Percentiles rank a stretch among this genome's conserved stretches.
These are phyloP conservation scores for Octodon degus DNA, from an alignment of 2,113 vertebrate species.

Conservation along the genomic window DNA sequence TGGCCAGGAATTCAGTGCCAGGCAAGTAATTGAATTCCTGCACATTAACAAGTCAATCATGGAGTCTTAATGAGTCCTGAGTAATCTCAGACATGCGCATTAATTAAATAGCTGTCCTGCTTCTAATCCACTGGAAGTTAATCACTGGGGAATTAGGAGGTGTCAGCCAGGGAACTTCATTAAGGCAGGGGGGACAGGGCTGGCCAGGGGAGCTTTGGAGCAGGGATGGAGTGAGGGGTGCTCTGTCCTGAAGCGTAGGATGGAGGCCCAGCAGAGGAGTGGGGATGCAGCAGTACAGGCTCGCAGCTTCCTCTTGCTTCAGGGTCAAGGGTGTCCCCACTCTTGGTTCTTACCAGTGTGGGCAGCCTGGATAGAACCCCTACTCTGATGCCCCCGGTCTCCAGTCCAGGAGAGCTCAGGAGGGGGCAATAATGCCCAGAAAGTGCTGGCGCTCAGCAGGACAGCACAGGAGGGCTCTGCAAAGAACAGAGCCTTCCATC, in stretches of 20 bases:
- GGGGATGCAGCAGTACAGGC: neutral
- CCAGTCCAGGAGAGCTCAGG: neutral
- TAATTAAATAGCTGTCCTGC: slow-evolving; percentile 88
- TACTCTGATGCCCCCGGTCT: neutral
- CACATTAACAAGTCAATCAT: slow-evolving; percentile 86
- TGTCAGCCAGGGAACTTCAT: slow-evolving; percentile 80
- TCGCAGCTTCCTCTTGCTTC: neutral
- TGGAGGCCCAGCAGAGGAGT: neutral
- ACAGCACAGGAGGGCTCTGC: neutral
- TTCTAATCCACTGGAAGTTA: slow-evolving; percentile 86
- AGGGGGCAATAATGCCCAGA: neutral
- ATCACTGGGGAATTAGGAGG: slow-evolving; percentile 86
- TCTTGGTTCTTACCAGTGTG: neutral
- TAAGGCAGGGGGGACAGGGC: slow-evolving; percentile 9
- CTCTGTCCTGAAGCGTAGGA: neutral
- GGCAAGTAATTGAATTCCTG: slow-evolving; percentile 85
- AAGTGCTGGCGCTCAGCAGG: neutral
- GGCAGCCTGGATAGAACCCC: neutral
- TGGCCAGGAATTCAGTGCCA: slow-evolving; percentile 72
- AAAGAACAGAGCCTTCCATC: neutral
- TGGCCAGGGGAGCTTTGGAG: neutral
- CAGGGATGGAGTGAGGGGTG: neutral
- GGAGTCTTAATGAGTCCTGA: slow-evolving; percentile 86
- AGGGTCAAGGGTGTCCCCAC: neutral
- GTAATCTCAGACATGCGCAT: slow-evolving; percentile 87